Evolutionary conservation across 2,888 invertebrate genomes (phyloP).

Genomic region (Phyto melanocephala): DNA sequence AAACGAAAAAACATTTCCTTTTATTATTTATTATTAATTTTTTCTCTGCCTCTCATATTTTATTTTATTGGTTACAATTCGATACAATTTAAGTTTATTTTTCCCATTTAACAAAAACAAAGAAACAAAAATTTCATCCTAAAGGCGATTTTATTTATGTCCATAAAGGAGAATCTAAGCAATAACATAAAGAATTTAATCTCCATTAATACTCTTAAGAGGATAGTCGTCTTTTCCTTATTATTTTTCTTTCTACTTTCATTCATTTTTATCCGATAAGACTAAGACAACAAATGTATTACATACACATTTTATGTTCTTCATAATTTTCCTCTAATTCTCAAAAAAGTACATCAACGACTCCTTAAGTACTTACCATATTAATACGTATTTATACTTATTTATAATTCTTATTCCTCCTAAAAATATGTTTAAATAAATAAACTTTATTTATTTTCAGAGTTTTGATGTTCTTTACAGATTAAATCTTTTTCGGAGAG

Average conservation of each 20-base stretch:
- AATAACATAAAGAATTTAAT: conserved; percentile 5
- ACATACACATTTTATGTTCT: not conserved
- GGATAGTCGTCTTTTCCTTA: not conserved
- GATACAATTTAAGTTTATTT: conserved; percentile 6
- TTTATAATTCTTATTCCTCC: not conserved
- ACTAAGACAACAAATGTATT: not conserved
- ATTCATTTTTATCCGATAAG: not conserved
- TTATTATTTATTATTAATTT: not conserved
- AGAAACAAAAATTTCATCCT: not conserved
- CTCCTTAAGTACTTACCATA: not conserved
- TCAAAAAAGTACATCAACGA: not conserved
- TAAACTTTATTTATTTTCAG: not conserved
- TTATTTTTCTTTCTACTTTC: not conserved
- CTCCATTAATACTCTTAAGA: conserved; percentile 9
- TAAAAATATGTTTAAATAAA: not conserved
- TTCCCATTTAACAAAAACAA: not conserved
- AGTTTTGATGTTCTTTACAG: not conserved
- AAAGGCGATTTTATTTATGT: conserved; percentile 3
- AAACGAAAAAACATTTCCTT: not conserved
- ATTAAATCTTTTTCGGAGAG: not conserved
- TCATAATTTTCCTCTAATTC: not conserved
- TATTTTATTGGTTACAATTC: conserved; percentile 23
- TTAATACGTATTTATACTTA: not conserved
- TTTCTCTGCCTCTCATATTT: not conserved
- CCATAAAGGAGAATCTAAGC: not conserved